Conservation (phyloP, 2,113 vertebrate species). For the Sula dactylatra region DNA sequence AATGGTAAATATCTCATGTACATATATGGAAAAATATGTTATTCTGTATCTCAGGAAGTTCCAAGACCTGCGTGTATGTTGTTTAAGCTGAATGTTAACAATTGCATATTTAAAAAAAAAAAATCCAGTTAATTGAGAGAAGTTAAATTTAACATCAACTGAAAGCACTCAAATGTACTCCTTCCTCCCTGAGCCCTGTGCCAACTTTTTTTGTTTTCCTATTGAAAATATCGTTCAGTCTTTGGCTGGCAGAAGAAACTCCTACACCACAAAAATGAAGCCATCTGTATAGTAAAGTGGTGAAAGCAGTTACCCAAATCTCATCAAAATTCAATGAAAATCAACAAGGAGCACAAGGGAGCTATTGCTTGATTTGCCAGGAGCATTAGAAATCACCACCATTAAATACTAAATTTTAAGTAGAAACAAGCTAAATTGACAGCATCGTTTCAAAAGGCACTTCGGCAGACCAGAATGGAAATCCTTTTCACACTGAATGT, state of each 20-base stretch:
- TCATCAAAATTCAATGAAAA: not conserved
- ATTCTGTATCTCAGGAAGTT: not conserved
- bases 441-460: not conserved
- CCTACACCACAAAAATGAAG: not conserved
- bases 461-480: not conserved
- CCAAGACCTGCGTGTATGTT: not conserved
- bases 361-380: not conserved
- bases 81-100: not conserved
- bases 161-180: not conserved
- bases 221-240: not conserved
- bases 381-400: not conserved
- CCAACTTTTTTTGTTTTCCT: not conserved
- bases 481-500: not conserved
- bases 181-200: not conserved
- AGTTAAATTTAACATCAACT: not conserved
- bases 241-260: conserved; percentile 28
- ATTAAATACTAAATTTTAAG: not conserved
- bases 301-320: not conserved
- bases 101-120: not conserved
- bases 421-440: not conserved
- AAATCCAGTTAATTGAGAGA: not conserved
- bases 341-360: not conserved
- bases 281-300: not conserved
- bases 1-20: not conserved
- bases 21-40: too few species aligned